Conservation (phyloP, 2,113 vertebrate genomes). For the Oceanodroma tethys region DNA sequence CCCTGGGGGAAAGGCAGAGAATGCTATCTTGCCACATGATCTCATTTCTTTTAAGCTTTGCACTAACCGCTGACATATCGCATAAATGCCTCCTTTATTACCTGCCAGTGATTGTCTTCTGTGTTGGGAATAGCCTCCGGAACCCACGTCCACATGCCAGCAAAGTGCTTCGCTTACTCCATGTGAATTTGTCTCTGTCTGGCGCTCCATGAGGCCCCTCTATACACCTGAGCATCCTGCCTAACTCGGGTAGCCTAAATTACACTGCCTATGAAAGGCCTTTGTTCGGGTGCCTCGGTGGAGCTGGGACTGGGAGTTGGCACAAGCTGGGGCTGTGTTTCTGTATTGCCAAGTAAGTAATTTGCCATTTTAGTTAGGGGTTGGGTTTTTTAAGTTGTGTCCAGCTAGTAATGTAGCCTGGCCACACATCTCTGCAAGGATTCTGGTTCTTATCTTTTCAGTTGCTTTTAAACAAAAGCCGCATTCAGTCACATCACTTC, state of each 20-base stretch:
- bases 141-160: conserved; percentile 79
- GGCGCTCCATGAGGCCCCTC: conserved; percentile 73
- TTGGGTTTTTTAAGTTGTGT: conserved; percentile 23
- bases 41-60: conserved; percentile 84
- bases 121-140: conserved; percentile 77
- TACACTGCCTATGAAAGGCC: conserved; percentile 70
- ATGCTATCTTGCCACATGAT: conserved; percentile 87
- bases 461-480: conserved; percentile 50
- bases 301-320: conserved; percentile 57
- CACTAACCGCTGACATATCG: conserved; percentile 84
- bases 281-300: conserved; percentile 72
- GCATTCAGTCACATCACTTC: conserved; percentile 54
- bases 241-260: conserved; percentile 66
- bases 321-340: neutral
- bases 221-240: conserved; percentile 76
- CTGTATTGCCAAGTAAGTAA: conserved; percentile 52
- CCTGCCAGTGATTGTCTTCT: conserved; percentile 87
- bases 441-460: conserved; percentile 42
- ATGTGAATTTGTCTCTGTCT: conserved; percentile 78
- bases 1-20: conserved; percentile 78
- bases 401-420: conserved; percentile 49
- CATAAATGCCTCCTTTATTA: conserved; percentile 92
- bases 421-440: conserved; percentile 35
- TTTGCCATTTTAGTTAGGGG: conserved; percentile 52
- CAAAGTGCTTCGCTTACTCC: conserved; percentile 75